Evolutionary conservation across 2,113 vertebrate genomes (phyloP).

Genomic region (Rousettus leschenaultii): DNA sequence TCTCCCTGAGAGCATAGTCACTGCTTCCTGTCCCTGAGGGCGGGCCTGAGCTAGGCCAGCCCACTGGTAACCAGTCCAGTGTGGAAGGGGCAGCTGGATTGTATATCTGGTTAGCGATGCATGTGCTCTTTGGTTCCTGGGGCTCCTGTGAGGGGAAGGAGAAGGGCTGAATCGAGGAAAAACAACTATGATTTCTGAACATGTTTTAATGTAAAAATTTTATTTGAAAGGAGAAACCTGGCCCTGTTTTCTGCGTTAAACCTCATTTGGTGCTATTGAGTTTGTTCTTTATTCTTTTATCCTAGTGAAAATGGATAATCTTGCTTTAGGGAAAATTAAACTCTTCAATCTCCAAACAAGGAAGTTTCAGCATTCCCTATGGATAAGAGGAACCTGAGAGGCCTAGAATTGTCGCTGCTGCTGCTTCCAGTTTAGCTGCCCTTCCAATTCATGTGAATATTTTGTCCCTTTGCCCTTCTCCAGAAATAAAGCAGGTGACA

Average conservation of each 20-base stretch:
- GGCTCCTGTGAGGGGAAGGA: constrained; percentile 69
- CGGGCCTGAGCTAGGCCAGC: constrained; percentile 17
- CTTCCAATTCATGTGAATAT: constrained; percentile 46
- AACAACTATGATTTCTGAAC: constrained; percentile 77
- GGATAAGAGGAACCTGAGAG: background rate
- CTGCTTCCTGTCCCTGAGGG: background rate
- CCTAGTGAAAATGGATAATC: constrained; percentile 44
- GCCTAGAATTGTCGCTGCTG: background rate
- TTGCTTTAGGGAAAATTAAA: constrained; percentile 43
- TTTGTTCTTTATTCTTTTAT: constrained; percentile 76
- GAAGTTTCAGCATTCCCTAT: background rate
- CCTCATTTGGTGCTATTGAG: constrained; percentile 80
- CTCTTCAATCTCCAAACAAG: constrained; percentile 27
- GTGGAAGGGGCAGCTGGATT: constrained; percentile 68
- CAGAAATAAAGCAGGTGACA: constrained; percentile 73
- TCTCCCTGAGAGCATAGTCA: constrained; percentile 82
- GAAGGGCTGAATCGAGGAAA: constrained; percentile 70
- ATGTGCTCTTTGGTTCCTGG: constrained; percentile 68
- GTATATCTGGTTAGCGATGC: constrained; percentile 74
- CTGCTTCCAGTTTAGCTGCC: constrained; percentile 13
- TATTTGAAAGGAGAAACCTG: constrained; percentile 78
- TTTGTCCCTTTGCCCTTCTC: constrained; percentile 38
- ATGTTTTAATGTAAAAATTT: constrained; percentile 81
- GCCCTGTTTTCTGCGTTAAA: constrained; percentile 78
- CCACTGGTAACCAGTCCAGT: constrained; percentile 59